Evolutionary conservation across 1,140 invertebrate species (phyloP), one percentile per base, ranked within the genome.

Genomic region (Ditylenchus dipsaci): DNA sequence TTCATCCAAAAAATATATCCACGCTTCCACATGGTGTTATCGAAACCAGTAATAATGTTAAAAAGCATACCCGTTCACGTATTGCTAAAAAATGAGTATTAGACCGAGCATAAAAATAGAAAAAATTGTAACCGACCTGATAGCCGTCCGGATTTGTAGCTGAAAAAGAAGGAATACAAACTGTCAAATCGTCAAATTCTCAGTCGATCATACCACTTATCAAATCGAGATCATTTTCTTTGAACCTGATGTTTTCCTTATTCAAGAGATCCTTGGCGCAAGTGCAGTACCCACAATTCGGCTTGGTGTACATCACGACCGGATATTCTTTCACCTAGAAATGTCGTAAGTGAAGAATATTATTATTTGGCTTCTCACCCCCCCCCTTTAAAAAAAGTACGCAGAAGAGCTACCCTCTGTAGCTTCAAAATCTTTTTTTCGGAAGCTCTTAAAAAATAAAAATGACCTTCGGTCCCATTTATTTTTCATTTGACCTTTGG

Each of bases 261-360:
- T 49, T 33, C 23, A 77, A 63, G 23, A 77, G 30, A 43, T 66
- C 49, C 49, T 77, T 77, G 21, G 76, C 76, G 63, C 72, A 49
- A 33, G 62, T 76, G 65, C 76, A 77, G 38, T 76, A 77, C 15
- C 76, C 76, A 67, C 76, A 77, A 27, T 64, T 23, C n/a, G 72
- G 56, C 59, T 76, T 78, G 15, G 74, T 42, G 47, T 53, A 53
- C 49, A 53, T 53, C 23, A 53, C 76, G 13, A 77, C 74, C 0
- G 73, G 76, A 59, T 56, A 61, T 30, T 67, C 57, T 5, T 29
- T 73, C n/a, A 76, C 49, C 76, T 77, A 43, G 47, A 75, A 13
- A 15, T 38, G 33, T 38, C 11, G 33, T 38, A 38, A 3, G 11
- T 38, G 11, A 38, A 11, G 33, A 3, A 38, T 38, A 38, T 38